Conservation (phyloP, 1,140 invertebrate genomes). For the Aphis craccivora region DNA sequence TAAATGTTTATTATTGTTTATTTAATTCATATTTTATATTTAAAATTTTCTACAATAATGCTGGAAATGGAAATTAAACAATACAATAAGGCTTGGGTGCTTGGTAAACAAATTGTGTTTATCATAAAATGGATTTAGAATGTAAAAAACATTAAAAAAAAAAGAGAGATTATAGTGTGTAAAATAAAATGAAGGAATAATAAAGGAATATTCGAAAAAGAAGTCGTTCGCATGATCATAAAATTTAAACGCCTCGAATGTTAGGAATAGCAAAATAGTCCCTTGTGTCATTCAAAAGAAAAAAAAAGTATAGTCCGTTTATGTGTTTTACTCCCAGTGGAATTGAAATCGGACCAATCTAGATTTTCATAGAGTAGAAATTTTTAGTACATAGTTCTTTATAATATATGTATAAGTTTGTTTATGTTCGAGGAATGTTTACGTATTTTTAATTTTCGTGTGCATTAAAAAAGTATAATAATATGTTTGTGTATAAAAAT, state of each 20-base stretch:
- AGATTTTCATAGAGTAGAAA: not conserved
- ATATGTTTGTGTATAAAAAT: not conserved
- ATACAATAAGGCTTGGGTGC: not conserved
- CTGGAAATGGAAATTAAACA: too few relatives aligned
- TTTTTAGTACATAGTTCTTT: not conserved
- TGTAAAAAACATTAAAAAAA: not conserved
- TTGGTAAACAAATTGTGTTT: not conserved
- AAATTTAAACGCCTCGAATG: conserved; percentile 11
- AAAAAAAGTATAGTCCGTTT: not conserved
- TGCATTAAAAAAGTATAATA: not conserved
- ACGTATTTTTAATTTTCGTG: not conserved
- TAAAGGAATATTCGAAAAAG: not conserved
- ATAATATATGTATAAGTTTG: not conserved
- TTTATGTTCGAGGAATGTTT: not conserved
- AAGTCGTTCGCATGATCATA: not conserved
- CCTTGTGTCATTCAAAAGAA: not conserved
- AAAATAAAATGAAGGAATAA: not conserved
- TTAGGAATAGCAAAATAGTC: not conserved
- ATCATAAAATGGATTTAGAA: not conserved
- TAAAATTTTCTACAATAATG: not conserved
- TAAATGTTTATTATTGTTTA: not conserved
- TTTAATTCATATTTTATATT: not conserved
- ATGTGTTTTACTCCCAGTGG: not conserved
- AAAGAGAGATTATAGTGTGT: not conserved
- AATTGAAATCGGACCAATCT: not conserved